These are phyloP conservation scores for Prochilodus magdalenae DNA, from an alignment of 2,113 vertebrate species.

Conservation along the genomic window DNA sequence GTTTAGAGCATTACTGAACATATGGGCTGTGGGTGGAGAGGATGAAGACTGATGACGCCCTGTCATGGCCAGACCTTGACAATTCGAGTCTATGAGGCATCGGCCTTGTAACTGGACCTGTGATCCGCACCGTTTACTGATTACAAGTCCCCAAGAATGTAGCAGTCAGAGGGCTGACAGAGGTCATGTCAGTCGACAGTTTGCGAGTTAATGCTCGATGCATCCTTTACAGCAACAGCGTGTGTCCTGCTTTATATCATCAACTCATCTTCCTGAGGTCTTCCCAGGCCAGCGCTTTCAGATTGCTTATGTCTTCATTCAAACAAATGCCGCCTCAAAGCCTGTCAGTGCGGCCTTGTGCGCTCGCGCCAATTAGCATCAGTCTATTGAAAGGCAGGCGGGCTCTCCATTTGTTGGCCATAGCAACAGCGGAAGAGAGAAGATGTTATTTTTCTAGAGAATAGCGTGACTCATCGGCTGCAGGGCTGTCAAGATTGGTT, in stretches of 20 bases:
- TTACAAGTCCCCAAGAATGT: neutral
- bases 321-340: constrained; percentile 33
- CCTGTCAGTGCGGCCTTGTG: constrained; percentile 25
- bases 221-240: neutral
- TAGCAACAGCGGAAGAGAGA: constrained; percentile 52
- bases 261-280: neutral
- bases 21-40: constrained; percentile 39
- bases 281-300: neutral
- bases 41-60: constrained; percentile 28
- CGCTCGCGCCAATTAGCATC: constrained; percentile 45
- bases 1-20: constrained; percentile 34
- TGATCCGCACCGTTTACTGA: neutral
- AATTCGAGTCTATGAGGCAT: constrained; percentile 16
- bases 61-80: constrained; percentile 13
- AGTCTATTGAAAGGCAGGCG: constrained; percentile 22
- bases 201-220: neutral
- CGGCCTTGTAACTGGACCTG: neutral
- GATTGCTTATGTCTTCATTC: constrained; percentile 30
- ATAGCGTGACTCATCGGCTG: constrained; percentile 50
- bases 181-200: neutral
- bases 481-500: constrained; percentile 37
- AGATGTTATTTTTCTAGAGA: constrained; percentile 50
- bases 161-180: neutral
- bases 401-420: constrained; percentile 53
- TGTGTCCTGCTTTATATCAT: neutral